Evolutionary conservation across 2,797 vertebrate genomes (phyloP).

Genomic region (Brotogeris chrysoptera): DNA sequence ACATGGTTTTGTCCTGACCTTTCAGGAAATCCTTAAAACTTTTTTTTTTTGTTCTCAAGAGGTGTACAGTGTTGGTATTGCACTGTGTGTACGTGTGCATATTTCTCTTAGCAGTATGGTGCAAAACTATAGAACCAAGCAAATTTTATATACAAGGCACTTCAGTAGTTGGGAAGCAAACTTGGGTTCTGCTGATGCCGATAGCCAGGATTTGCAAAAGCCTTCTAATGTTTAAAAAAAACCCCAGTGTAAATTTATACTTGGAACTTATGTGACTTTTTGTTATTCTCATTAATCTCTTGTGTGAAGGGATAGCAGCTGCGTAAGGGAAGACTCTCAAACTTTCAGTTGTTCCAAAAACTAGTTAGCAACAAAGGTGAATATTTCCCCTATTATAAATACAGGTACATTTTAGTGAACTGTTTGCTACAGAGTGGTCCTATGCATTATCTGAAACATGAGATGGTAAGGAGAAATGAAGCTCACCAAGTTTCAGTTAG

Average conservation of each 20-base stretch:
- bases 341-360: neutral
- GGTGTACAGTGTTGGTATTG: neutral
- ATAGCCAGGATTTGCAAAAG: neutral
- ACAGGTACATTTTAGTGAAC: neutral
- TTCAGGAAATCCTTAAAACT: neutral
- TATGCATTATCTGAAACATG: neutral
- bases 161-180: neutral
- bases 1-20: neutral
- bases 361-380: neutral
- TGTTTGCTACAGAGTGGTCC: neutral
- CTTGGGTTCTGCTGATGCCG: neutral
- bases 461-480: neutral
- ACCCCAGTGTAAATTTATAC: neutral
- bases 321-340: neutral
- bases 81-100: fast-evolving
- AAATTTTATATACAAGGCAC: neutral
- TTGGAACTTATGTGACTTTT: neutral
- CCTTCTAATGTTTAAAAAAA: neutral
- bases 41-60: neutral
- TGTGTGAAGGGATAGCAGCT: neutral
- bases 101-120: neutral
- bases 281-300: neutral
- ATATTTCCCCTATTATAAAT: neutral
- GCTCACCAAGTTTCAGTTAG: neutral
- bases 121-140: neutral